phyloP scores from a whole-genome alignment of 2,797 vertebrate species.

The Sebastes steindachneri region DNA sequence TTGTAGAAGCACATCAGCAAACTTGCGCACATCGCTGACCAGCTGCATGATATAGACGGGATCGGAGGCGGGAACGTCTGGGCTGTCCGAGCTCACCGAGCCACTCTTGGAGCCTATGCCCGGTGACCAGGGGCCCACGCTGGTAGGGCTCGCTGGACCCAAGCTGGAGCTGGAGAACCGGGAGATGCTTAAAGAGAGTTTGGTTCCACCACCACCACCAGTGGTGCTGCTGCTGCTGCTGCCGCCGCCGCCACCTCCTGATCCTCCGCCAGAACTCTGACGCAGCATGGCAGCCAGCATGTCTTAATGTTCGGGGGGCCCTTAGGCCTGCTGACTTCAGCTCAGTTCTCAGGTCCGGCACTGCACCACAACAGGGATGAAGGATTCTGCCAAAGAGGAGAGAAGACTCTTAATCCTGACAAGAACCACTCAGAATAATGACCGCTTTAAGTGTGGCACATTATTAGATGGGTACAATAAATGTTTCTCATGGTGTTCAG shows the following conservation, averaged over 20 bases:
- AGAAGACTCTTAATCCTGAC: neutral
- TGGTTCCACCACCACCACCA: conserved; percentile 77
- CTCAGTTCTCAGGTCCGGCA: conserved; percentile 61
- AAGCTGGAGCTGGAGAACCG: conserved; percentile 84
- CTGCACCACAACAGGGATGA: conserved; percentile 50
- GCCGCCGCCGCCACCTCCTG: conserved; percentile 58
- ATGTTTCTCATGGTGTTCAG: neutral
- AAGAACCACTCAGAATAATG: neutral
- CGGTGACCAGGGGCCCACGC: conserved; percentile 71
- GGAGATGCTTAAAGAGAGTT: conserved; percentile 85
- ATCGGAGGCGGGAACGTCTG: conserved; percentile 83
- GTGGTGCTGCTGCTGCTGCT: conserved; percentile 51
- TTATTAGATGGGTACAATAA: neutral
- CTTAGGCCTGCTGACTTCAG: conserved; percentile 42
- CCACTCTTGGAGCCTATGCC: conserved; percentile 83
- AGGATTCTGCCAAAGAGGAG: conserved; percentile 40
- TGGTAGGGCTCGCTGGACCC: conserved; percentile 15
- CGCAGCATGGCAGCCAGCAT: conserved; percentile 87
- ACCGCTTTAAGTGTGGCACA: neutral
- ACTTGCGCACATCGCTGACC: conserved; percentile 93
- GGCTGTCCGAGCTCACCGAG: conserved; percentile 82
- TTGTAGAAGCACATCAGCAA: conserved; percentile 92
- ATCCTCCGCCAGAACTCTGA: conserved; percentile 74
- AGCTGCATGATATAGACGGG: conserved; percentile 95
- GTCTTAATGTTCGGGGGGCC: conserved; percentile 48